Evolutionary conservation across 2,113 vertebrate species (phyloP).

Genomic region (Mellivora capensis): DNA sequence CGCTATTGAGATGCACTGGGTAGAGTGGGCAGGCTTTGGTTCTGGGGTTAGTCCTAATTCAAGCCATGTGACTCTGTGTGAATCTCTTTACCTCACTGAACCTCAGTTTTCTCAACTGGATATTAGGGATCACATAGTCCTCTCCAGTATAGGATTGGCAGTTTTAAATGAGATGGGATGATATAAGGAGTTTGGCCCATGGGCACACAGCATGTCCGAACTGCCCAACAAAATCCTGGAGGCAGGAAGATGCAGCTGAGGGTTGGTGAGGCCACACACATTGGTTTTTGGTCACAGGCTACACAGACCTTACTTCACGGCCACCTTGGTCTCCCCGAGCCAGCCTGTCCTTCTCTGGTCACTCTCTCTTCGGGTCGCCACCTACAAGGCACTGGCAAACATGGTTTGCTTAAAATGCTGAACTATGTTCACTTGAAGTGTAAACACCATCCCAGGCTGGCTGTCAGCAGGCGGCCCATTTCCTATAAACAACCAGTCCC

Average conservation of each 20-base stretch:
- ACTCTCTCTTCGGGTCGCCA: neutral
- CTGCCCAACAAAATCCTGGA: neutral
- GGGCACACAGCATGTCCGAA: neutral
- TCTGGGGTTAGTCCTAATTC: neutral
- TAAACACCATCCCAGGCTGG: neutral
- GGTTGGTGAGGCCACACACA: neutral
- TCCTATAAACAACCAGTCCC: neutral
- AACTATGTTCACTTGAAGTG: conserved; percentile 4
- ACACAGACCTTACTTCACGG: neutral
- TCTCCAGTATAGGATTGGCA: neutral
- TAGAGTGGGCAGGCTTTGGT: neutral
- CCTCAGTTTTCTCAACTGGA: neutral
- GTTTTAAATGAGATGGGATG: neutral
- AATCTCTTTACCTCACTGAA: neutral
- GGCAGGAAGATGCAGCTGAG: neutral
- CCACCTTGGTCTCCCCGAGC: neutral
- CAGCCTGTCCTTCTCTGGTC: neutral
- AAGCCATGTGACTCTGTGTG: neutral
- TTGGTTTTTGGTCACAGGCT: neutral
- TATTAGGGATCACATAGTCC: neutral
- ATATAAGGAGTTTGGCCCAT: accelerated
- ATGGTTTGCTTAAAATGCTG: neutral
- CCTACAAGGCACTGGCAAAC: neutral
- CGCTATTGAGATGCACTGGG: neutral
- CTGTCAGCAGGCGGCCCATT: neutral